These are phyloP conservation scores for Centropristis striata DNA, from an alignment of 2,113 vertebrate genomes.

Conservation along the genomic window DNA sequence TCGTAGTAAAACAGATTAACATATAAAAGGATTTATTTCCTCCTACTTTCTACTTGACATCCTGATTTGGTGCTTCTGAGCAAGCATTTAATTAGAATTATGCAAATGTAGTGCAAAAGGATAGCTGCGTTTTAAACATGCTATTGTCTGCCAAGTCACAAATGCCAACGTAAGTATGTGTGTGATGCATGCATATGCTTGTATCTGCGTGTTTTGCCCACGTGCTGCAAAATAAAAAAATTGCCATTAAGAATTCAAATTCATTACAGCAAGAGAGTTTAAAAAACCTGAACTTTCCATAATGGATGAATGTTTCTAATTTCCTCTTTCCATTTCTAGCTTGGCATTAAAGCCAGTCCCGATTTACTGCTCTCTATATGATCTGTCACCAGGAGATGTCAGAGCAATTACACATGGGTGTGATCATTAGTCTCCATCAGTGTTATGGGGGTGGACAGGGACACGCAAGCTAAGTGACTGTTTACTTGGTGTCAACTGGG, in stretches of 20 bases:
- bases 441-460: slow-evolving; percentile 55
- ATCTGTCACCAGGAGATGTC: slow-evolving; percentile 56
- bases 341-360: slow-evolving; percentile 11
- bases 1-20: slow-evolving; percentile 70
- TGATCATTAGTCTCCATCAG: slow-evolving; percentile 73
- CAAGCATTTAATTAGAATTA: slow-evolving; percentile 77
- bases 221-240: neutral
- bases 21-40: slow-evolving; percentile 69
- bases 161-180: slow-evolving; percentile 19
- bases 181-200: slow-evolving; percentile 1
- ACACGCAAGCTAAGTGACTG: slow-evolving; percentile 66
- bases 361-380: slow-evolving; percentile 44
- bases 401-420: slow-evolving; percentile 65
- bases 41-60: slow-evolving; percentile 60
- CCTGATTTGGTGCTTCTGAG: slow-evolving; percentile 63
- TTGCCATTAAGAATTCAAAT: slow-evolving; percentile 13
- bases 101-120: slow-evolving; percentile 67
- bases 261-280: neutral
- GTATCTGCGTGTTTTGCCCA: neutral
- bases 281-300: slow-evolving; percentile 2
- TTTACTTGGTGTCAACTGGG: slow-evolving; percentile 68
- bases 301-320: slow-evolving; percentile 39
- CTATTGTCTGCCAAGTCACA: slow-evolving; percentile 21
- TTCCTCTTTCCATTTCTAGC: slow-evolving; percentile 41
- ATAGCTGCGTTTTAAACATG: slow-evolving; percentile 53